Conservation (phyloP, 2,113 vertebrate species). For the Anguilla japonica region DNA sequence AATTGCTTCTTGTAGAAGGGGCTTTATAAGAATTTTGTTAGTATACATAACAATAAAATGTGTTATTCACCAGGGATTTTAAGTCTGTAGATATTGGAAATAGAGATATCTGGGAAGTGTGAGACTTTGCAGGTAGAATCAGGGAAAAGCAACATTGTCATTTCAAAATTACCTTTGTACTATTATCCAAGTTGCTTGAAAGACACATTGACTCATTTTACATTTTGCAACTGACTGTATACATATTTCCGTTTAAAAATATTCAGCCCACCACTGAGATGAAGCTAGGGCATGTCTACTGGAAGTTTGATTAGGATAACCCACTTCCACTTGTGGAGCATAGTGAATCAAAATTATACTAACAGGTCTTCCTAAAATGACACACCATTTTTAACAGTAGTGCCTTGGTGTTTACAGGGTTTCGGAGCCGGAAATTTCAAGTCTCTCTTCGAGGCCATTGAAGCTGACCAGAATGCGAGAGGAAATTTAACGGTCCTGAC, state of each 20-base stretch:
- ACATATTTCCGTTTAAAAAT: not conserved
- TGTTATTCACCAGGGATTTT: no score
- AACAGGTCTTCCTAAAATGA: not conserved
- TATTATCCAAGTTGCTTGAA: no score
- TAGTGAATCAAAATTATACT: not conserved
- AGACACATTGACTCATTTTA: not conserved
- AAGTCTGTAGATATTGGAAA: no score
- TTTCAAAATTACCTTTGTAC: no score
- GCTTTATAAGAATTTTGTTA: no score
- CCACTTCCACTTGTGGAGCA: not conserved
- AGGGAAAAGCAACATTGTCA: no score
- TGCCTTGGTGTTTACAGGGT: conserved; percentile 67
- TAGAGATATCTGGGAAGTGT: no score
- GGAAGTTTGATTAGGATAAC: not conserved
- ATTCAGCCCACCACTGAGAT: not conserved
- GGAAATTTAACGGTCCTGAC: conserved; percentile 86
- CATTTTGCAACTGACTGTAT: not conserved
- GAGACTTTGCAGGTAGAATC: no score
- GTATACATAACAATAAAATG: no score
- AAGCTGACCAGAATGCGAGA: conserved; percentile 82
- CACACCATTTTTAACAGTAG: not conserved
- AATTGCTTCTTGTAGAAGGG: no score
- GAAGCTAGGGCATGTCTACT: not conserved
- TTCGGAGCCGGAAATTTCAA: conserved; percentile 98
- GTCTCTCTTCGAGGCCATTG: conserved; percentile 90